phyloP scores from a whole-genome alignment of 2,797 vertebrate species.

The Rhinatrema bivittatum region DNA sequence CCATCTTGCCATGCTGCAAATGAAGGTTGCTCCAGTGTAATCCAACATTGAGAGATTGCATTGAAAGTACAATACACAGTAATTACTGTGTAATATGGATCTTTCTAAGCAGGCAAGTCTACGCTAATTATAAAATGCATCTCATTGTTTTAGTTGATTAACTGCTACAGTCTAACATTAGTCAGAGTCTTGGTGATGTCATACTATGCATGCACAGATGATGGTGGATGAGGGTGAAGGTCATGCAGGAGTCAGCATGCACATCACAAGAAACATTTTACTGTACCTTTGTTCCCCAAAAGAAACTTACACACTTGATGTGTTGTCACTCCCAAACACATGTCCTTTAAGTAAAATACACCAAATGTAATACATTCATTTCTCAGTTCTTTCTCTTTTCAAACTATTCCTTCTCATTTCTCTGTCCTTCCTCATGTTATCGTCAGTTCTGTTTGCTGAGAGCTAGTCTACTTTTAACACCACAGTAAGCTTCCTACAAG shows the following conservation, averaged over 20 bases:
- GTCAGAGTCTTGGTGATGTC: neutral
- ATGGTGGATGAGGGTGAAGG: no score
- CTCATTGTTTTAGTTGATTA: neutral
- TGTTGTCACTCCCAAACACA: constrained; percentile 19
- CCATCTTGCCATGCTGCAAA: no score
- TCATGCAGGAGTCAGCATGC: neutral
- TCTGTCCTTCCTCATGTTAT: neutral
- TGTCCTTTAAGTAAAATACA: constrained; percentile 27
- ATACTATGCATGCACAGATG: neutral
- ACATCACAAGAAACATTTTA: neutral
- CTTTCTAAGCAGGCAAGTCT: neutral
- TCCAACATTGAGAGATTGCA: neutral
- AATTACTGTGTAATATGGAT: neutral
- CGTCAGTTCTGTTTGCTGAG: neutral
- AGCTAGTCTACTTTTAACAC: no score
- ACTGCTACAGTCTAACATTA: neutral
- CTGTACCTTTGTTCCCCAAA: constrained; percentile 10
- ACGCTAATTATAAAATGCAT: neutral
- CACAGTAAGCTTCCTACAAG: no score
- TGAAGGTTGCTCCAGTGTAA: no score
- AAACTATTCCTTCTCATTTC: neutral
- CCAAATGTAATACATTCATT: neutral
- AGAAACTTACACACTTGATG: constrained; percentile 5
- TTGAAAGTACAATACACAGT: neutral
- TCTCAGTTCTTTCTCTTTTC: neutral